Evolutionary conservation across 2,797 vertebrate genomes (phyloP).

Genomic region (Liasis olivaceus): DNA sequence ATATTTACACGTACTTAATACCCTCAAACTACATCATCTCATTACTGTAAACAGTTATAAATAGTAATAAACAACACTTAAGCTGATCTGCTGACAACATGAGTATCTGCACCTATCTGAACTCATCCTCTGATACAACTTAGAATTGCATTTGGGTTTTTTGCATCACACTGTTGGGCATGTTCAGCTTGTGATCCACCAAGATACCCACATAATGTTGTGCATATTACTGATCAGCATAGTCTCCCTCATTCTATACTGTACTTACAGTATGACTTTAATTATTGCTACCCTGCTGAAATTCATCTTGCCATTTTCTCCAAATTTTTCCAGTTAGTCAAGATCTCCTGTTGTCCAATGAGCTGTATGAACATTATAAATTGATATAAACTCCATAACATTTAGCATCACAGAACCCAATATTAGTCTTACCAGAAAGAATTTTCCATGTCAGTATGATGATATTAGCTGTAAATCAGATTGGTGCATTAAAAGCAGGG

Average conservation of each 20-base stretch:
- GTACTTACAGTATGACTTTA: neutral
- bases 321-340: neutral
- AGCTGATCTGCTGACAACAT: neutral
- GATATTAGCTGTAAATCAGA: neutral
- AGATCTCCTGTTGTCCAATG: neutral
- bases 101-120: neutral
- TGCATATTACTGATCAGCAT: neutral
- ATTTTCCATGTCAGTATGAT: neutral
- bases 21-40: neutral
- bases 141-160: neutral
- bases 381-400: neutral
- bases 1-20: neutral
- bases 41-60: neutral
- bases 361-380: neutral
- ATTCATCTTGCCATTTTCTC: neutral
- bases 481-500: neutral
- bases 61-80: neutral
- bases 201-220: neutral
- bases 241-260: neutral
- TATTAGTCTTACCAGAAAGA: neutral
- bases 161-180: neutral
- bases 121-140: neutral
- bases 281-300: neutral
- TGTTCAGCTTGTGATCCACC: neutral
- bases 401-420: neutral